These are phyloP conservation scores for Microvelia longipes DNA, from an alignment of 1,140 invertebrate species.

Conservation along the genomic window DNA sequence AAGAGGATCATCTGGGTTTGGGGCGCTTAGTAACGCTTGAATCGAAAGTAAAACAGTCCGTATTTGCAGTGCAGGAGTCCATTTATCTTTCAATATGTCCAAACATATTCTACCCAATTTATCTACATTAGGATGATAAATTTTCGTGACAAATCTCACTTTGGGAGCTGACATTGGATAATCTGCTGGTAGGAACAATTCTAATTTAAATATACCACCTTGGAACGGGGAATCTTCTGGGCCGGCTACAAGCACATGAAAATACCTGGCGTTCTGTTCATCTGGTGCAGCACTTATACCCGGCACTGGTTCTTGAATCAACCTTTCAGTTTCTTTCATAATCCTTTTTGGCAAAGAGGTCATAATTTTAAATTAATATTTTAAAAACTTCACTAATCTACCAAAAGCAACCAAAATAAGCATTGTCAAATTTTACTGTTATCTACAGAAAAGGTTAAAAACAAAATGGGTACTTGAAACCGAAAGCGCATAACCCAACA, in stretches of 20 bases:
- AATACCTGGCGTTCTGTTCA: constrained; percentile 87
- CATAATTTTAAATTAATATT: too few species aligned
- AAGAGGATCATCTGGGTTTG: constrained; percentile 93
- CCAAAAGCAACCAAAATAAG: too few species aligned
- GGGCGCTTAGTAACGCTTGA: constrained; percentile 88
- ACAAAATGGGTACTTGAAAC: too few species aligned
- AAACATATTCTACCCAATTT: constrained; percentile 59
- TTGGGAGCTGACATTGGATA: constrained; percentile 69
- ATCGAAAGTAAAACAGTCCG: constrained; percentile 91
- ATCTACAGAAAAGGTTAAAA: too few species aligned
- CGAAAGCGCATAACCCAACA: too few species aligned
- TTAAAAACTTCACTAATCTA: too few species aligned
- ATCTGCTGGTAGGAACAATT: constrained; percentile 61
- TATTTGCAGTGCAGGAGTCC: constrained; percentile 95
- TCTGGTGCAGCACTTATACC: constrained; percentile 90
- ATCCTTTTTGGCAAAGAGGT: constrained; percentile 57
- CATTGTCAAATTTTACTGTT: too few species aligned
- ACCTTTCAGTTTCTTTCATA: constrained; percentile 93
- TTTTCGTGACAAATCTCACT: constrained; percentile 69
- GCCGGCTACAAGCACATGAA: constrained; percentile 83
- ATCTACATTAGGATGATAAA: constrained; percentile 71
- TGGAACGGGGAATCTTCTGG: constrained; percentile 67
- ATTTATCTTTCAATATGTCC: constrained; percentile 74
- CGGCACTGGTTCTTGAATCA: constrained; percentile 94
- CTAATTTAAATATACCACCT: constrained; percentile 61